Evolutionary conservation across 2,113 vertebrate genomes (phyloP).

Genomic region (Meriones unguiculatus): DNA sequence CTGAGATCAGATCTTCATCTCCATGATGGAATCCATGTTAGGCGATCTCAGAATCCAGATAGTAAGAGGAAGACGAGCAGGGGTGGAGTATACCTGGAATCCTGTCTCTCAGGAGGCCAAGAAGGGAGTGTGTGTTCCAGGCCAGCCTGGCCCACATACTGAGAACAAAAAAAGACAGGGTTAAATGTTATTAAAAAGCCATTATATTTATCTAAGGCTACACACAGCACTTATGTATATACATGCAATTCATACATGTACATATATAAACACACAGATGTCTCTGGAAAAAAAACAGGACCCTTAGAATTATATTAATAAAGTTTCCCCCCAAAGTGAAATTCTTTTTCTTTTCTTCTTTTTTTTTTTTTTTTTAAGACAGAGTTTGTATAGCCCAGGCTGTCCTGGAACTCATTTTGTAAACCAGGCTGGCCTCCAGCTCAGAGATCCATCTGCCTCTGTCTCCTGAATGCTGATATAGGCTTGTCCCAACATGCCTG

Average conservation of each 20-base stretch:
- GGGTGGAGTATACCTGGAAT: not conserved
- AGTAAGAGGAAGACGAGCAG: not conserved
- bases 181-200: not conserved
- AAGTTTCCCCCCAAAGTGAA: not conserved
- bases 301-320: constrained; percentile 10
- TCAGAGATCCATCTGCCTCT: not conserved
- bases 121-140: not conserved
- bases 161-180: not conserved
- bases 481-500: not conserved
- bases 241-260: not conserved
- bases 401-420: not conserved
- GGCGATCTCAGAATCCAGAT: not conserved
- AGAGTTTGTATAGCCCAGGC: not conserved
- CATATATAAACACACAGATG: not conserved
- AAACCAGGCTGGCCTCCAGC: not conserved
- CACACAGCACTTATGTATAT: no score
- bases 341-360: not conserved
- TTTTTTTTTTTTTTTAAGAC: not conserved
- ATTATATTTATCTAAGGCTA: not conserved
- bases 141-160: not conserved
- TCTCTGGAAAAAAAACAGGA: not conserved
- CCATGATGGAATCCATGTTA: not conserved
- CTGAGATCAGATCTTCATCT: not conserved
- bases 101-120: not conserved
- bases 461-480: not conserved